Percentiles rank a stretch among this genome's conserved stretches.
phyloP scores from a whole-genome alignment of 2,888 invertebrate species.

The Lepas anatifera region DNA sequence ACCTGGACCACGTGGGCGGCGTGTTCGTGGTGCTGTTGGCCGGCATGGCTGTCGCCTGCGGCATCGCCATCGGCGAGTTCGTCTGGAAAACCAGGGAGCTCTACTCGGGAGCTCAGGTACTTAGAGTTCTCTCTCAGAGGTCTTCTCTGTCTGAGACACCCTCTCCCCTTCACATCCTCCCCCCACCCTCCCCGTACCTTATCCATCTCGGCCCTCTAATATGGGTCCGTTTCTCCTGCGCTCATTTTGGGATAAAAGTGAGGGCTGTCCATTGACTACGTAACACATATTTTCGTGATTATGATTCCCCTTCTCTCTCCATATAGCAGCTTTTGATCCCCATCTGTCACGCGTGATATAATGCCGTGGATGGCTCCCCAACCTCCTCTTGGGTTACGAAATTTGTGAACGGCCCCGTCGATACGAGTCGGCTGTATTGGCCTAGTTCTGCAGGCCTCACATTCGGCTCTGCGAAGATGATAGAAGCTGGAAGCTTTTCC shows the following conservation, averaged over 20 bases:
- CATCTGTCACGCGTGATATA: too few relatives aligned
- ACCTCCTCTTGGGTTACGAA: too few relatives aligned
- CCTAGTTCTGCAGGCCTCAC: too few relatives aligned
- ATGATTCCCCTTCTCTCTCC: too few relatives aligned
- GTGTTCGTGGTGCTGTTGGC: slow-evolving; percentile 93
- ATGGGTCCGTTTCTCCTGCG: not conserved
- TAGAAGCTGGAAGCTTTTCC: too few relatives aligned
- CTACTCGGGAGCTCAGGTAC: slow-evolving; percentile 79
- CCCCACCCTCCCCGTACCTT: not conserved
- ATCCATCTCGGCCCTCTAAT: not conserved
- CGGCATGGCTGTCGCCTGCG: slow-evolving; percentile 80
- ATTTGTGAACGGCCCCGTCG: too few relatives aligned
- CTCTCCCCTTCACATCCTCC: too few relatives aligned
- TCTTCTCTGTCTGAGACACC: not conserved
- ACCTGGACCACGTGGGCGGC: slow-evolving; percentile 88
- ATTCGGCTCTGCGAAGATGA: too few relatives aligned
- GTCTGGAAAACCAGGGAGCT: slow-evolving; percentile 90
- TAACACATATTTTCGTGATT: not conserved
- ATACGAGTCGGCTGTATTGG: too few relatives aligned
- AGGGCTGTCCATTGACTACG: not conserved
- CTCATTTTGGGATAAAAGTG: too few relatives aligned
- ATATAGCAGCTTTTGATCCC: too few relatives aligned
- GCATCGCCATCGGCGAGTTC: slow-evolving; percentile 89
- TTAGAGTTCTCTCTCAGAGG: not conserved
- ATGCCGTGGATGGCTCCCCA: too few relatives aligned